Percentiles rank a stretch among this genome's conserved stretches.
Conservation (phyloP, 2,113 vertebrate species). For the Bagarius yarrelli region DNA sequence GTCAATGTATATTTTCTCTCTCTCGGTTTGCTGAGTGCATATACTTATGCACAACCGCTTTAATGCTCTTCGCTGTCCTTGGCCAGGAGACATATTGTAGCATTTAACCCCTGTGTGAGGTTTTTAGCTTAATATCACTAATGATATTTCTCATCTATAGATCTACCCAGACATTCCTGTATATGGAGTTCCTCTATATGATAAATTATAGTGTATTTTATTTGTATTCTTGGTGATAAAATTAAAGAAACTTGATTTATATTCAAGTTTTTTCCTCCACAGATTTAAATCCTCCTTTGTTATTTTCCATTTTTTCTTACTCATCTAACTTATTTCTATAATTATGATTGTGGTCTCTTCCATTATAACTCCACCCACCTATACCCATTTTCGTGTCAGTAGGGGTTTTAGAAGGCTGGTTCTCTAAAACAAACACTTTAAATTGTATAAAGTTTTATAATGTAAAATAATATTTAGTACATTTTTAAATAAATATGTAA, state of each 20-base stretch:
- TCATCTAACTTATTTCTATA: neutral
- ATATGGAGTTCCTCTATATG: neutral
- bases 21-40: constrained; percentile 64
- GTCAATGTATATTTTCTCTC: constrained; percentile 26
- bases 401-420: neutral
- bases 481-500: no score
- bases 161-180: neutral
- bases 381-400: neutral
- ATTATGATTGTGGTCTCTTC: neutral
- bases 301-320: neutral
- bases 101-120: neutral
- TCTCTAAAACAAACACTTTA: neutral
- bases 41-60: constrained; percentile 62
- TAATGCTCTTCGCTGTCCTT: constrained; percentile 19
- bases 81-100: neutral
- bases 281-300: neutral
- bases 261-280: neutral
- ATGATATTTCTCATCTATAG: neutral
- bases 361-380: neutral
- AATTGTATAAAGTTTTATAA: no score
- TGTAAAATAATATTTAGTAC: no score
- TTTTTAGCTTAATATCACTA: neutral
- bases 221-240: neutral
- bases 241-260: neutral
- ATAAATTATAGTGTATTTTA: neutral